A percentile compares a stretch with the other conserved stretches of the same genome.
Evolutionary conservation across 2,888 invertebrate genomes (phyloP).

Genomic region (Chymomyza caudatula): DNA sequence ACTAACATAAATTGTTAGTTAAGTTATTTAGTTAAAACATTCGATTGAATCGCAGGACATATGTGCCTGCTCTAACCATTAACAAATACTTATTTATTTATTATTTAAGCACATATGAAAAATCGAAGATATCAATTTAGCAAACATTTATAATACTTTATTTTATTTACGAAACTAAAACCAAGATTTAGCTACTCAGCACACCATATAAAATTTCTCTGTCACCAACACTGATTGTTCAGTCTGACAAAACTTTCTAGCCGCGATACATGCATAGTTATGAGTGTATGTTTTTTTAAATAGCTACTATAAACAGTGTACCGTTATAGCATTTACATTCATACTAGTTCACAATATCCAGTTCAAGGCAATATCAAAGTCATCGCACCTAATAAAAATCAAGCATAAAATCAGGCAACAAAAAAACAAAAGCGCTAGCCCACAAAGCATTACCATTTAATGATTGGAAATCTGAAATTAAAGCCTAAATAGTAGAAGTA

Average conservation of each 20-base stretch:
- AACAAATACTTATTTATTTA: too few relatives aligned
- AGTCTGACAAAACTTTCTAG: constrained; percentile 42
- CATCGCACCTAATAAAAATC: constrained; percentile 67
- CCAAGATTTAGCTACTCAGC: too few relatives aligned
- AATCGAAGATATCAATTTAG: too few relatives aligned
- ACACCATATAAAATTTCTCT: background rate
- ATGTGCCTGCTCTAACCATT: too few relatives aligned
- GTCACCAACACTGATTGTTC: background rate
- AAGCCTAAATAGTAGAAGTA: constrained; percentile 16
- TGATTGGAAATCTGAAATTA: constrained; percentile 24
- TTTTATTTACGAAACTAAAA: too few relatives aligned
- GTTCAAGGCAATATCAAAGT: constrained; percentile 71
- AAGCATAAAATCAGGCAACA: constrained; percentile 53
- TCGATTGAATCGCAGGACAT: too few relatives aligned
- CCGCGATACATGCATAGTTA: constrained; percentile 5
- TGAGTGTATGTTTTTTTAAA: background rate
- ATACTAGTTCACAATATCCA: constrained; percentile 36
- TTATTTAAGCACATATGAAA: background rate
- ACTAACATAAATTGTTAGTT: background rate
- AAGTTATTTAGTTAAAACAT: background rate
- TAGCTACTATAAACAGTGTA: constrained; percentile 42
- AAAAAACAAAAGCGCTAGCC: constrained; percentile 55
- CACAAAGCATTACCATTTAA: constrained; percentile 39
- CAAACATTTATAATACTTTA: too few relatives aligned
- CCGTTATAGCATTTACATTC: constrained; percentile 47